Conservation (phyloP, 1,140 invertebrate genomes). For the Mesaphorura yosii region DNA sequence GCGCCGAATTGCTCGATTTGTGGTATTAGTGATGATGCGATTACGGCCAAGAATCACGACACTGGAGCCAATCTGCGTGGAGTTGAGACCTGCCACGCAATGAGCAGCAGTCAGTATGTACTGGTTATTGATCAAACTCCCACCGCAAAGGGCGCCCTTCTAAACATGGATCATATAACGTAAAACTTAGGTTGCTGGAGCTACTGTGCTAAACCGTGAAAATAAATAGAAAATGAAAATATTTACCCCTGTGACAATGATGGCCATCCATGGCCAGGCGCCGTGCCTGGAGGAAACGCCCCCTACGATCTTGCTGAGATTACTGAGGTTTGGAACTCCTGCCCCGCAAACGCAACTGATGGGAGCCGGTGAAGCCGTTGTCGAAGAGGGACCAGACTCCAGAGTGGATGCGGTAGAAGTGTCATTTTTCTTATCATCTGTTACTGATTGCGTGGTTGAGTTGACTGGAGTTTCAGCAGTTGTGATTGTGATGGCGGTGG, state of each 20-base stretch:
- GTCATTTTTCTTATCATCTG: too few relatives aligned
- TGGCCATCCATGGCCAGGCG: constrained; percentile 23
- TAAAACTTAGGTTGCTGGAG: background rate
- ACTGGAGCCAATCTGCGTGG: constrained; percentile 35
- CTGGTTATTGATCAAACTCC: background rate
- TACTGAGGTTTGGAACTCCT: too few relatives aligned
- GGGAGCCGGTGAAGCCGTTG: too few relatives aligned
- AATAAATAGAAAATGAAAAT: background rate
- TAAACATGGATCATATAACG: background rate
- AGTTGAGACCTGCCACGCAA: constrained; percentile 16
- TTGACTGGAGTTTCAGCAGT: too few relatives aligned
- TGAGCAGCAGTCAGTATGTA: constrained; percentile 24
- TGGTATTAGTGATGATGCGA: constrained; percentile 3
- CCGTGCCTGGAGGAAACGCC: constrained; percentile 7
- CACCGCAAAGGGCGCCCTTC: constrained; percentile 6
- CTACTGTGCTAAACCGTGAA: background rate
- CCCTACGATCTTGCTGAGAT: constrained; percentile 9
- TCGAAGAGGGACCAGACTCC: too few relatives aligned
- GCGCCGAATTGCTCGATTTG: background rate
- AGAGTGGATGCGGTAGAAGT: too few relatives aligned
- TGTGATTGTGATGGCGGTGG: too few relatives aligned
- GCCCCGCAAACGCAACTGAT: too few relatives aligned
- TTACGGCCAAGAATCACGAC: background rate
- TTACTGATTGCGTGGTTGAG: too few relatives aligned
- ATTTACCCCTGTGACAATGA: constrained; percentile 17